Conservation (phyloP, 1,140 invertebrate genomes). For the Chironomus striatipennis region DNA sequence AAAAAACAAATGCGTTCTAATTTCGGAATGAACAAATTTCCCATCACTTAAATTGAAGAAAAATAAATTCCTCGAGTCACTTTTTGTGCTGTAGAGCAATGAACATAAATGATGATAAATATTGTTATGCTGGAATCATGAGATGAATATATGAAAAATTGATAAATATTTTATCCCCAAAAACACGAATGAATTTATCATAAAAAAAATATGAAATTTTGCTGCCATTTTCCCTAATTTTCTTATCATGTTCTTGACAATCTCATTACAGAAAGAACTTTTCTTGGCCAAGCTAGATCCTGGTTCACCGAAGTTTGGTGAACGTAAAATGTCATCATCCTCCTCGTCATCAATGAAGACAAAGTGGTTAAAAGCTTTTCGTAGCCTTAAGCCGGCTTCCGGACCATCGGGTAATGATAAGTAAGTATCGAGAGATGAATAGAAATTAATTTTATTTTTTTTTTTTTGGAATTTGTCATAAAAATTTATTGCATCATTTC, state of each 20-base stretch:
- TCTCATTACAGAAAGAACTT: constrained; percentile 73
- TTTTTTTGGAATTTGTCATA: too few species aligned
- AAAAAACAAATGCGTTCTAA: too few species aligned
- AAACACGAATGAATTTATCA: too few species aligned
- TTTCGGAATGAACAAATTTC: too few species aligned
- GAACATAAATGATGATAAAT: background rate
- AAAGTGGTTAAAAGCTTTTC: constrained; percentile 96
- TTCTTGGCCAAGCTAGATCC: constrained; percentile 66
- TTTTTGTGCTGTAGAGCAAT: background rate
- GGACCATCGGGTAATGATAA: constrained; percentile 49
- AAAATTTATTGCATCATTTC: background rate
- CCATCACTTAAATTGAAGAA: too few species aligned
- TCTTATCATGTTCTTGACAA: constrained; percentile 28
- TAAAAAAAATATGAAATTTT: background rate
- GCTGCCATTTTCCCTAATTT: background rate
- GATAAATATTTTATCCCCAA: background rate
- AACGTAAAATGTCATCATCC: constrained; percentile 77
- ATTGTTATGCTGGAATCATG: background rate
- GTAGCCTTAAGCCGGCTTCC: constrained; percentile 74
- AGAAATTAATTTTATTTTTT: background rate
- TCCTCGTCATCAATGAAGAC: constrained; percentile 88
- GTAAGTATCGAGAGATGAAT: constrained; percentile 37
- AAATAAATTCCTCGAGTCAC: too few species aligned
- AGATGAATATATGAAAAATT: background rate
- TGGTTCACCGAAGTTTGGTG: constrained; percentile 50